Evolutionary conservation across 1,140 invertebrate genomes (phyloP).

Genomic region (Galleria mellonella): DNA sequence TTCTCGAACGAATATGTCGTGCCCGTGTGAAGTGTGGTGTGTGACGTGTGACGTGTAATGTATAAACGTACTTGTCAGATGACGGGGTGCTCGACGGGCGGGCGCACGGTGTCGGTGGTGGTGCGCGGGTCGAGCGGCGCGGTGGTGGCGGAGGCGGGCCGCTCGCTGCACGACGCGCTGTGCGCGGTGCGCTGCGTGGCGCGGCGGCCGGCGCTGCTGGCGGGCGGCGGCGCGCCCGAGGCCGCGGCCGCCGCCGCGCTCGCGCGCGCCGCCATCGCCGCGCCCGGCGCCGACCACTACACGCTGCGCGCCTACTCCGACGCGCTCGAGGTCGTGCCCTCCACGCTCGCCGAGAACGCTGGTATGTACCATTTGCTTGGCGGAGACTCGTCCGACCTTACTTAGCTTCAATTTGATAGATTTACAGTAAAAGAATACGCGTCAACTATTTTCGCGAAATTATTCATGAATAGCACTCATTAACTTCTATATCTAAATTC

Average conservation of each 20-base stretch:
- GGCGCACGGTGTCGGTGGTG: slow-evolving; percentile 94
- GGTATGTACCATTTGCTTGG: slow-evolving; percentile 74
- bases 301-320: slow-evolving; percentile 96
- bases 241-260: slow-evolving; percentile 93
- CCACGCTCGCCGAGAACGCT: slow-evolving; percentile 99
- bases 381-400: no score
- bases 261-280: slow-evolving; percentile 86
- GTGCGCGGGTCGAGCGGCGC: slow-evolving; percentile 98
- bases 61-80: slow-evolving; percentile 74
- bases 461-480: no score
- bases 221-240: slow-evolving; percentile 98
- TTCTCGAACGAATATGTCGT: no score
- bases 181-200: slow-evolving; percentile 98
- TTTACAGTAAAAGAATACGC: no score
- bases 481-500: no score
- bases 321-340: slow-evolving; percentile 97
- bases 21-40: no score
- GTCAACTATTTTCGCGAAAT: no score
- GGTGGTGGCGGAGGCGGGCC: slow-evolving; percentile 94
- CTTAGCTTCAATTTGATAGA: no score
- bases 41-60: no score
- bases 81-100: slow-evolving; percentile 91
- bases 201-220: slow-evolving; percentile 91
- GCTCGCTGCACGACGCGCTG: slow-evolving; percentile 98
- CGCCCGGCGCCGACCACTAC: slow-evolving; percentile 95